A percentile compares a stretch with the other conserved stretches of the same genome.
Evolutionary conservation across 2,888 invertebrate species (phyloP).

Genomic region (Heteromyza rotundicornis): DNA sequence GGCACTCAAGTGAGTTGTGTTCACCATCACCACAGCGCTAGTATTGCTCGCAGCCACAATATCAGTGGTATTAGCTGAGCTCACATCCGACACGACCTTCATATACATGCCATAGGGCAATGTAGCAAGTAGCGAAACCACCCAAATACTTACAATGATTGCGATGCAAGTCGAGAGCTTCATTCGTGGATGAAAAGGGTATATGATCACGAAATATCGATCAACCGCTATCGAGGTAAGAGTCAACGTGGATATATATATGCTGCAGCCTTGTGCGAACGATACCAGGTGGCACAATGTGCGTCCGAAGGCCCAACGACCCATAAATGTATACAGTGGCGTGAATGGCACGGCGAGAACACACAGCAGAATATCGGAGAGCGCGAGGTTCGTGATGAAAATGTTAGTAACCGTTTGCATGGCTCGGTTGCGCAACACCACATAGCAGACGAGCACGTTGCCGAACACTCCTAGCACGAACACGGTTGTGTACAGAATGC

Average conservation of each 20-base stretch:
- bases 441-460: conserved; percentile 90
- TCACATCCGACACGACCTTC: conserved; percentile 57
- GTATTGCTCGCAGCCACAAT: conserved; percentile 2
- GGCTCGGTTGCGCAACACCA: conserved; percentile 88
- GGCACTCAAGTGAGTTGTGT: conserved; percentile 8
- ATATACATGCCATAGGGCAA: conserved; percentile 77
- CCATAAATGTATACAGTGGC: conserved; percentile 90
- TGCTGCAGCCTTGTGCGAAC: conserved; percentile 92
- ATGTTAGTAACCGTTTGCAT: conserved; percentile 99
- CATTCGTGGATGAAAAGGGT: conserved; percentile 94
- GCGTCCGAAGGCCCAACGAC: conserved; percentile 91
- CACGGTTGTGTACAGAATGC: conserved; percentile 56
- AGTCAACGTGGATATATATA: conserved; percentile 96
- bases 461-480: conserved; percentile 90
- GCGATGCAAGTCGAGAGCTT: conserved; percentile 82
- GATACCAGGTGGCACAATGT: conserved; percentile 88
- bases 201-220: conserved; percentile 95
- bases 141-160: conserved; percentile 91
- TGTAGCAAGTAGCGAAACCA: conserved; percentile 84
- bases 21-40: conserved; percentile 15
- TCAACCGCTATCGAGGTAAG: conserved; percentile 97
- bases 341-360: conserved; percentile 95
- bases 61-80: conserved; percentile 37
- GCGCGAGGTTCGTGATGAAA: conserved; percentile 94
- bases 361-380: conserved; percentile 93